phyloP scores from a whole-genome alignment of 2,113 vertebrate species.

The Cheilinus undulatus region DNA sequence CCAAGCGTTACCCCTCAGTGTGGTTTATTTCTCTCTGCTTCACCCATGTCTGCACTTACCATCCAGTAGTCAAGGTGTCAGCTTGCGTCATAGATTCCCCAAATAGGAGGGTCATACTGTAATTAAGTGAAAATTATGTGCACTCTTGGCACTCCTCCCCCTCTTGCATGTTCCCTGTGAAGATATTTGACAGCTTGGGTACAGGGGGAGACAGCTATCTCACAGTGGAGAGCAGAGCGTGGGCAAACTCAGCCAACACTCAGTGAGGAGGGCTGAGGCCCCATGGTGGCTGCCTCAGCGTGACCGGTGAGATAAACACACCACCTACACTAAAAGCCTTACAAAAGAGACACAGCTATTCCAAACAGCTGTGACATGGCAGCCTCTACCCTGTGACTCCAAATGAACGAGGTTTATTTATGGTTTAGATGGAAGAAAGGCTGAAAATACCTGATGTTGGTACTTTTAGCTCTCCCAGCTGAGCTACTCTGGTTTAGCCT shows the following conservation, averaged over 20 bases:
- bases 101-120: constrained; percentile 38
- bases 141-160: constrained; percentile 9
- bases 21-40: constrained; percentile 45
- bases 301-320: constrained; percentile 80
- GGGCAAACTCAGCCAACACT: constrained; percentile 72
- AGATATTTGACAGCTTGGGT: constrained; percentile 58
- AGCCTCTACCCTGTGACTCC: constrained; percentile 64
- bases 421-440: constrained; percentile 54
- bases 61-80: constrained; percentile 40
- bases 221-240: constrained; percentile 64
- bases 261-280: constrained; percentile 65
- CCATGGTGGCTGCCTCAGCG: constrained; percentile 69
- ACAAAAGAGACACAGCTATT: constrained; percentile 74
- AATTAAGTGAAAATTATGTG: constrained; percentile 51
- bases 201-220: constrained; percentile 60
- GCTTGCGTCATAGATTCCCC: constrained; percentile 42
- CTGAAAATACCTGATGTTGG: constrained; percentile 69
- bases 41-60: constrained; percentile 12
- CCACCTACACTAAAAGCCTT: constrained; percentile 80
- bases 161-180: constrained; percentile 37
- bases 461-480: constrained; percentile 68
- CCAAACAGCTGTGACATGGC: constrained; percentile 72
- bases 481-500: constrained; percentile 42
- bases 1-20: constrained; percentile 18
- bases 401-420: constrained; percentile 75